Evolutionary conservation across 2,797 vertebrate genomes (phyloP).

Genomic region (Dryobates pubescens): DNA sequence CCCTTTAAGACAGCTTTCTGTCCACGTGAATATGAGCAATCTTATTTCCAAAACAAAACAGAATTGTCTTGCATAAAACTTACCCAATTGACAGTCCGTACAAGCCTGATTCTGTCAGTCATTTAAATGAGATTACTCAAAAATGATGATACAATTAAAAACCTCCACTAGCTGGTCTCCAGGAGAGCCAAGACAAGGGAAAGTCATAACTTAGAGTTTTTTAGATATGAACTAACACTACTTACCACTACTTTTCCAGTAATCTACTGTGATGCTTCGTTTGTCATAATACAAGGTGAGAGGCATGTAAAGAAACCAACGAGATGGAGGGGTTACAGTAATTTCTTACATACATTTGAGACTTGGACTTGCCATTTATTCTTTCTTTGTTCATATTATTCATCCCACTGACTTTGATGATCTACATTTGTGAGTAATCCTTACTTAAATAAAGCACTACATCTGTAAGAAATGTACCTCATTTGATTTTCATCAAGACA

Average conservation of each 20-base stretch:
- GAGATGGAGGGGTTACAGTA: background rate
- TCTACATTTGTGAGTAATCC: constrained; percentile 58
- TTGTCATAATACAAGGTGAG: background rate
- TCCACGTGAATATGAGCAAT: background rate
- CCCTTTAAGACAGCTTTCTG: background rate
- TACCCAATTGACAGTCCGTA: background rate
- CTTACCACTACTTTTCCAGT: background rate
- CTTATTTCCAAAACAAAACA: background rate
- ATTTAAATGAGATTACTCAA: constrained; percentile 8
- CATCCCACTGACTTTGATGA: constrained; percentile 21
- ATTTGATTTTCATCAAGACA: background rate
- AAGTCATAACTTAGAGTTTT: constrained; percentile 13
- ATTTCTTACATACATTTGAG: background rate
- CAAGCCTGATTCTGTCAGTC: constrained; percentile 11
- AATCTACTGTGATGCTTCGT: constrained; percentile 5
- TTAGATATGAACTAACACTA: background rate
- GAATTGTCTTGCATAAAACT: background rate
- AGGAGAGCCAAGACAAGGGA: background rate
- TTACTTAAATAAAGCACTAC: constrained; percentile 1
- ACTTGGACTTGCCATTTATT: constrained; percentile 39
- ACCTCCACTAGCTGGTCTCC: background rate
- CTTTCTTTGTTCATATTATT: constrained; percentile 53
- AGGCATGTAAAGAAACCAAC: background rate
- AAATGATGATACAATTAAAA: background rate
- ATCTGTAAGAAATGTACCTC: background rate